A percentile compares a stretch with the other conserved stretches of the same genome.
Evolutionary conservation across 2,113 vertebrate species (phyloP).

Genomic region (Crypturellus undulatus): DNA sequence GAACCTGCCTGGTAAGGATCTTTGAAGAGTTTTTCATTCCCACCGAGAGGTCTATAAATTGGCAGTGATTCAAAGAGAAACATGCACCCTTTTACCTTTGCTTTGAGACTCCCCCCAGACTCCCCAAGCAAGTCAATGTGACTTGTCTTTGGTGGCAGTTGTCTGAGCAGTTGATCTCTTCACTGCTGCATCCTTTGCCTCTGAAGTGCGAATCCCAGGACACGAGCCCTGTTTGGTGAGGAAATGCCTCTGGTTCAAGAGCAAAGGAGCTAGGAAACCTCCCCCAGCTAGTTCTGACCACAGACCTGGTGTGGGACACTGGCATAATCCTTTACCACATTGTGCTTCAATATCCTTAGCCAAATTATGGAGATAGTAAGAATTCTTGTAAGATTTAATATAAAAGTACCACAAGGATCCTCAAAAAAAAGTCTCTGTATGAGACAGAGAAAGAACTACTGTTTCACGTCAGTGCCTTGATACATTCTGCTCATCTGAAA

Average conservation of each 20-base stretch:
- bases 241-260: background rate
- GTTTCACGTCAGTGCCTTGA: background rate
- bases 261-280: background rate
- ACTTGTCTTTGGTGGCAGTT: background rate
- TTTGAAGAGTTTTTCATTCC: background rate
- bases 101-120: background rate
- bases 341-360: background rate
- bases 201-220: background rate
- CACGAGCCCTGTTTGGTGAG: background rate
- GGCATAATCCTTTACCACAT: background rate
- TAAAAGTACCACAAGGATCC: background rate
- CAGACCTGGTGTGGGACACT: background rate
- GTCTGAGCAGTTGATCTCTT: background rate
- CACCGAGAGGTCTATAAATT: background rate
- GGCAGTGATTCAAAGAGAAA: background rate
- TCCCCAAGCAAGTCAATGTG: accelerated
- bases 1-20: background rate
- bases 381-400: background rate
- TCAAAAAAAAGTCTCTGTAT: background rate
- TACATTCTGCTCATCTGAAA: background rate
- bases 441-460: background rate
- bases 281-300: background rate
- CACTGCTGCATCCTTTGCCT: accelerated
- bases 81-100: background rate
- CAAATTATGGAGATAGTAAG: background rate